Evolutionary conservation across 2,888 invertebrate species (phyloP).

Genomic region (Mantis religiosa): DNA sequence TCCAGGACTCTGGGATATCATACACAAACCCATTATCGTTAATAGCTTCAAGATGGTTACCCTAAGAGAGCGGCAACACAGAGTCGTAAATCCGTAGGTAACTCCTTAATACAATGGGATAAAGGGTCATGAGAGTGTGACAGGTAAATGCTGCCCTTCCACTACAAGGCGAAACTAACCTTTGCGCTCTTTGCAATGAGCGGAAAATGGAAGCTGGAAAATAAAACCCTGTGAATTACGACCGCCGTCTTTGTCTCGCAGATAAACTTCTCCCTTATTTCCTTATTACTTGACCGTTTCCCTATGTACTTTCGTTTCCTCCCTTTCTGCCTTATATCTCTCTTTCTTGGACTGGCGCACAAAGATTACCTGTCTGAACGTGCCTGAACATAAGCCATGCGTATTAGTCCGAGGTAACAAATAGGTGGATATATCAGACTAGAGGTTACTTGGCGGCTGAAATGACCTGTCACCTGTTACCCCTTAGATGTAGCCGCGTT

Average conservation of each 20-base stretch:
- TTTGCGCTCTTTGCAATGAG: neutral
- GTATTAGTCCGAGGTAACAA: neutral
- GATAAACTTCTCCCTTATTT: constrained; percentile 3
- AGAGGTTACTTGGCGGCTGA: neutral
- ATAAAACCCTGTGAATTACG: neutral
- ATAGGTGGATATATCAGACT: neutral
- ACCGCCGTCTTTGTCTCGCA: constrained; percentile 18
- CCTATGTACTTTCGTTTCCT: neutral
- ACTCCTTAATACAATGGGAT: neutral
- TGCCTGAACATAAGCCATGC: neutral
- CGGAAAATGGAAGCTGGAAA: neutral
- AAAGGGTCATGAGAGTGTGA: neutral
- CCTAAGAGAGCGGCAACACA: neutral
- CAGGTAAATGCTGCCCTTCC: neutral
- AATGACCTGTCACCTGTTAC: neutral
- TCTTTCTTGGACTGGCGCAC: neutral
- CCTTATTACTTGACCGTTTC: neutral
- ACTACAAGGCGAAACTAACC: neutral
- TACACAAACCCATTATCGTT: neutral
- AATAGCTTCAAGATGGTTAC: neutral
- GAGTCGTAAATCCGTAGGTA: neutral
- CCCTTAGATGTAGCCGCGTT: neutral
- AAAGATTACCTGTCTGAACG: neutral
- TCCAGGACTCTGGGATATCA: too few relatives aligned
- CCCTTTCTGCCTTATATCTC: neutral